These are phyloP conservation scores for Phrynocephalus vlangalii DNA, from an alignment of 2,797 vertebrate species.

Conservation along the genomic window DNA sequence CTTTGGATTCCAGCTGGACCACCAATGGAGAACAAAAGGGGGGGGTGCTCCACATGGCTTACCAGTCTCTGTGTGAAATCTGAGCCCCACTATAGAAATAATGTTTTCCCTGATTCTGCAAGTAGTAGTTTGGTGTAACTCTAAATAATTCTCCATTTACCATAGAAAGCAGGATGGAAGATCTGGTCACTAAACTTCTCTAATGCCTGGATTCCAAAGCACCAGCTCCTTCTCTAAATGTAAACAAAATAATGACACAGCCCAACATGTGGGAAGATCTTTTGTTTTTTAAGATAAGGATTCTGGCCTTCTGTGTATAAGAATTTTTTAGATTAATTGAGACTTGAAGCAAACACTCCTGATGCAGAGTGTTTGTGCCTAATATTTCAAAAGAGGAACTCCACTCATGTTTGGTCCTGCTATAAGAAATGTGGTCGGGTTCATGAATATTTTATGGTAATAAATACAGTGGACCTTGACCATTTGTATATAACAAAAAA, in stretches of 20 bases:
- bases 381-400: not conserved
- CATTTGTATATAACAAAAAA: too few relatives aligned
- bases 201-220: not conserved
- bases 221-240: not conserved
- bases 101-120: not conserved
- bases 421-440: not conserved
- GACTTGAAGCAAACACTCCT: not conserved
- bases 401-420: not conserved
- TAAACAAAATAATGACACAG: too few relatives aligned
- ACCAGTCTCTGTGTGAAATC: constrained; percentile 1
- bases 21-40: not conserved
- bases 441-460: not conserved
- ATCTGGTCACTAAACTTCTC: not conserved
- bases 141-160: not conserved
- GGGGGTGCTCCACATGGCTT: not conserved
- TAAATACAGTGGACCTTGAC: constrained; percentile 25
- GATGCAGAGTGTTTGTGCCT: too few relatives aligned
- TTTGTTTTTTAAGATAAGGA: too few relatives aligned
- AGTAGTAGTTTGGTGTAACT: not conserved
- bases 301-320: too few relatives aligned
- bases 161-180: not conserved
- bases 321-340: too few relatives aligned
- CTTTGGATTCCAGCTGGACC: constrained; percentile 6
- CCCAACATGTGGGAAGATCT: too few relatives aligned
- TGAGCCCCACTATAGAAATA: not conserved